A percentile compares a stretch with the other conserved stretches of the same genome.
Conservation (phyloP, 2,888 invertebrate species). For the Chrysopilus asiliformis region DNA sequence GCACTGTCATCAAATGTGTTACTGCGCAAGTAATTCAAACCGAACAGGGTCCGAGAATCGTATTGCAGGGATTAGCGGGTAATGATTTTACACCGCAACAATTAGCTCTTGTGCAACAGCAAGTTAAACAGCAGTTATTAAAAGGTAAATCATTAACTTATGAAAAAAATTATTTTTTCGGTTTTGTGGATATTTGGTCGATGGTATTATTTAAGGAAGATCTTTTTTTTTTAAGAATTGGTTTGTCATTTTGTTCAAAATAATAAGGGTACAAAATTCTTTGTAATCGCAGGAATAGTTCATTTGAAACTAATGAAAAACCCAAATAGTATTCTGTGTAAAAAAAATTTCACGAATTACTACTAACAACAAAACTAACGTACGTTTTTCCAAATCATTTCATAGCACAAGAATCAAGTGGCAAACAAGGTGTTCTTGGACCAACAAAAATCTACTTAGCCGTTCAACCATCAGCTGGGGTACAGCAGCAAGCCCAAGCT, state of each 20-base stretch:
- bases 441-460: slow-evolving; percentile 78
- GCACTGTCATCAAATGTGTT: slow-evolving; percentile 75
- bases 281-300: no score
- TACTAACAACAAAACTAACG: no score
- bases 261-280: no score
- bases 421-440: slow-evolving; percentile 71
- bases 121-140: slow-evolving; percentile 75
- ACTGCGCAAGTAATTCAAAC: slow-evolving; percentile 80
- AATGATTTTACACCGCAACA: slow-evolving; percentile 73
- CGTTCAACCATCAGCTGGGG: slow-evolving; percentile 53
- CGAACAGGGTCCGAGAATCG: slow-evolving; percentile 70
- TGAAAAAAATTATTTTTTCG: no score
- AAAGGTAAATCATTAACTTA: slow-evolving; percentile 47
- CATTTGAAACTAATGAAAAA: no score
- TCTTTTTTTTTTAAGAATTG: no score
- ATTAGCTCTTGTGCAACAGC: slow-evolving; percentile 68
- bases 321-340: no score
- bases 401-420: slow-evolving; percentile 72
- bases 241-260: no score
- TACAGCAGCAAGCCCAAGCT: slow-evolving; percentile 28
- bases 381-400: no score
- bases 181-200: no score
- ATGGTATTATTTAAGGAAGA: no score
- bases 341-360: slow-evolving; percentile 27
- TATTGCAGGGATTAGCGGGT: slow-evolving; percentile 71